These are phyloP conservation scores for Tetragonula clypearis DNA, from an alignment of 1,140 invertebrate species.

Conservation along the genomic window DNA sequence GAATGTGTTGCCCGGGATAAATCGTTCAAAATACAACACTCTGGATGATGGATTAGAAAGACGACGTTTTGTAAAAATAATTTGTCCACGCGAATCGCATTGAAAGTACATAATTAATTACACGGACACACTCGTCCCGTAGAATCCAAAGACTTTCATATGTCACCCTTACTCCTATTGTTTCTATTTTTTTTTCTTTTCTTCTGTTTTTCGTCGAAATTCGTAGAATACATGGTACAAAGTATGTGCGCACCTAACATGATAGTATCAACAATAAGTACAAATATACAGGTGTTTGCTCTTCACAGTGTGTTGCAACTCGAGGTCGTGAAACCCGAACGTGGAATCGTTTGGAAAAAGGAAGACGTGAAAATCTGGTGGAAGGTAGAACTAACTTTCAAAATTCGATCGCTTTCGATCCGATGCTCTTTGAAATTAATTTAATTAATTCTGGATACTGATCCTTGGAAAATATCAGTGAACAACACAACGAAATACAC, in stretches of 20 bases:
- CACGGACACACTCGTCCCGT: slow-evolving; percentile 6
- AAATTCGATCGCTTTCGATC: neutral
- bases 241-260: neutral
- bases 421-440: neutral
- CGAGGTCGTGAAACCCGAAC: too few species aligned
- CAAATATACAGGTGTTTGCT: slow-evolving; percentile 12
- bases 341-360: neutral
- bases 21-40: slow-evolving; percentile 38
- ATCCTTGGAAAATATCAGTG: too few species aligned
- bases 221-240: slow-evolving; percentile 23
- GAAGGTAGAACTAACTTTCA: neutral
- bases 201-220: neutral
- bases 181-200: neutral
- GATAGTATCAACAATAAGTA: neutral
- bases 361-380: neutral
- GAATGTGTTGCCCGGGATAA: slow-evolving; percentile 6
- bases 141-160: slow-evolving; percentile 36
- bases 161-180: slow-evolving; percentile 32
- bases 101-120: neutral
- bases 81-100: slow-evolving; percentile 19
- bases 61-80: slow-evolving; percentile 39
- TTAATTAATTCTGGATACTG: neutral
- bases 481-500: too few species aligned
- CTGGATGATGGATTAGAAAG: slow-evolving; percentile 28
- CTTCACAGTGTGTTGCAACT: neutral